Evolutionary conservation across 2,797 vertebrate species (phyloP), one percentile per base, ranked within the genome.

Genomic region (Percopsis omiscomaycus): DNA sequence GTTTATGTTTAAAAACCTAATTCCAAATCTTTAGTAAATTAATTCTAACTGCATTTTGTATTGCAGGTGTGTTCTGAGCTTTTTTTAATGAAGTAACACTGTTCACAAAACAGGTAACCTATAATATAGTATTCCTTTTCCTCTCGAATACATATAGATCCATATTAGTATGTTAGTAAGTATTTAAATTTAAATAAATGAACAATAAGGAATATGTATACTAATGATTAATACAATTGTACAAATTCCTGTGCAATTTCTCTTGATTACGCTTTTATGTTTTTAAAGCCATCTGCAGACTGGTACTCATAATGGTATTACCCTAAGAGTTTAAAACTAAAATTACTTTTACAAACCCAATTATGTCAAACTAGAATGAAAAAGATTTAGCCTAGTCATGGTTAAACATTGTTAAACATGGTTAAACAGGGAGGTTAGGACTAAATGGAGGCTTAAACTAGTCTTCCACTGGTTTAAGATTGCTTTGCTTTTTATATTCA

Each of bases 1-100:
- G 71, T 65, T 65, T 60, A 62, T 28, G 47, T 60, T 44, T 15
- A 53, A 47, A 58, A 50, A 30, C 13, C 54, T 29, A 29, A 57
- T 3, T 56, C 44, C 53, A 58, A 64, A 57, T 71, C 54, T 22
- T 13, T 71, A 15, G 37, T 51, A 42, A 64, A 56, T 45, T 37
- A 32, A 29, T 29, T 10, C 14, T 64, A 45, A 55, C 54, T 47
- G 13, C 48, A 48, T 13, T 55, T 32, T 55, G 16, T 42, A 46
- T 11, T 85, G 56, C 42, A 53, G 63, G 66, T 73, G 62, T 68
- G 64, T 68, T 59, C 52, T 66, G 59, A 53, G 6, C 12, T n/a
- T 13, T 44, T 44, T 48, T 53, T 28, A 30, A 22, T 55, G 14
- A 12, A 57, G 66, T 58, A 61, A 63, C 52, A 45, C 44, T 64